Percentiles rank a stretch among this genome's conserved stretches.
These are phyloP conservation scores for Centrocercus urophasianus DNA, from an alignment of 2,113 vertebrate species.

Conservation along the genomic window DNA sequence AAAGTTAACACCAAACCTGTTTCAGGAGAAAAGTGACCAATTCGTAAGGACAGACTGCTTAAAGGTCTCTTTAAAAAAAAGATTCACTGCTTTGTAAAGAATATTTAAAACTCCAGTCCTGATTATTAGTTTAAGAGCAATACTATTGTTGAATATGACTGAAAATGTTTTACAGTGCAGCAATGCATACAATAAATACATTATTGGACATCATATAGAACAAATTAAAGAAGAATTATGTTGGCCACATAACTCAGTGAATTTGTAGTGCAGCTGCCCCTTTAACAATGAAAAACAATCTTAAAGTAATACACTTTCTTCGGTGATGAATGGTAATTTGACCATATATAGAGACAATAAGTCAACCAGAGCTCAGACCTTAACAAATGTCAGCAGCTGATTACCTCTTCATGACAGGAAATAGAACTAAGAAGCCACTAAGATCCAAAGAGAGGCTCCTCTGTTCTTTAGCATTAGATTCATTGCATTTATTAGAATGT, in stretches of 20 bases:
- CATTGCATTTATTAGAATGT: not conserved
- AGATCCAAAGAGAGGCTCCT: not conserved
- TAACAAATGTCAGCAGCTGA: not conserved
- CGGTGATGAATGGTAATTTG: not conserved
- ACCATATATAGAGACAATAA: not conserved
- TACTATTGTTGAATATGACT: not conserved
- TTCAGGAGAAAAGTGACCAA: not conserved
- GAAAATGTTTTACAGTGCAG: not conserved
- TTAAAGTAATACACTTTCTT: not conserved
- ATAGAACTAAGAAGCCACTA: not conserved
- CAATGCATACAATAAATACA: not conserved
- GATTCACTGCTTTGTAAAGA: not conserved
- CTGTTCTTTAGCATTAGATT: rapidly evolving
- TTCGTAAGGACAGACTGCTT: not conserved
- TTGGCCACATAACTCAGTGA: not conserved
- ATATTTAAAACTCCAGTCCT: not conserved
- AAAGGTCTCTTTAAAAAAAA: not conserved
- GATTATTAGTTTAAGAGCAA: not conserved
- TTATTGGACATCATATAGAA: rapidly evolving
- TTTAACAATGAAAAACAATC: not conserved
- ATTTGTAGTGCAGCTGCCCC: not conserved
- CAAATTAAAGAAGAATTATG: not conserved
- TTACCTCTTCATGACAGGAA: not conserved
- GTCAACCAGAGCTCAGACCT: not conserved
- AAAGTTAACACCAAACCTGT: not conserved